phyloP scores from a whole-genome alignment of 2,797 vertebrate genomes.

The Pangasius larnaudii region DNA sequence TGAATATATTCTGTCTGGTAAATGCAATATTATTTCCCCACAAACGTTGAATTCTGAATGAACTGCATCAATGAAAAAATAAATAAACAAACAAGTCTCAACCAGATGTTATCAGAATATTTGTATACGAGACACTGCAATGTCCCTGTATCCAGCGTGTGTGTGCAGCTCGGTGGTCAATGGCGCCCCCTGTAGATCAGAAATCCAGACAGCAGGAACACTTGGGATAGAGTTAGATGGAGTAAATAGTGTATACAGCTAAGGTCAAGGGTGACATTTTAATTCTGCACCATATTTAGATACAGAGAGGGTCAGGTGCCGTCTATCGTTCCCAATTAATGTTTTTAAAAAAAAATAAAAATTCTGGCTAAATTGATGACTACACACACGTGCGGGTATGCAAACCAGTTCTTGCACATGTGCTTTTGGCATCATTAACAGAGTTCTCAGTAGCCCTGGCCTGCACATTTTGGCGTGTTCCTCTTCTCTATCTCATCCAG shows the following conservation, averaged over 20 bases:
- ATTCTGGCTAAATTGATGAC: neutral
- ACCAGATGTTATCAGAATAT: neutral
- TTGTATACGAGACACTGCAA: neutral
- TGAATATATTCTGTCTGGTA: neutral
- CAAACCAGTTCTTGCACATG: neutral
- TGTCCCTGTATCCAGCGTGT: too few species aligned
- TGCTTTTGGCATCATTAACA: neutral
- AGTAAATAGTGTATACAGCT: neutral
- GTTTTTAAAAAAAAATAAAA: neutral
- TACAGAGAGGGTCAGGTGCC: neutral
- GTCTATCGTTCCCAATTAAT: neutral
- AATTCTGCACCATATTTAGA: neutral
- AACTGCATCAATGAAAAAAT: neutral
- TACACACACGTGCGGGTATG: neutral
- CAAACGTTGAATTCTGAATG: neutral
- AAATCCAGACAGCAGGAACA: neutral
- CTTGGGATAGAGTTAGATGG: neutral
- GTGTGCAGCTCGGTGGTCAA: conserved; percentile 28
- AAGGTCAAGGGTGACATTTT: neutral
- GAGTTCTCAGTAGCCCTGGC: neutral
- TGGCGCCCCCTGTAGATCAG: conserved; percentile 53
- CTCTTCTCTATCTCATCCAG: neutral
- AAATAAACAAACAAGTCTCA: neutral
- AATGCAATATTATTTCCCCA: neutral
- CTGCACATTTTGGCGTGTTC: neutral